Conservation (phyloP, 2,797 vertebrate species). For the Sebastolobus altivelis region DNA sequence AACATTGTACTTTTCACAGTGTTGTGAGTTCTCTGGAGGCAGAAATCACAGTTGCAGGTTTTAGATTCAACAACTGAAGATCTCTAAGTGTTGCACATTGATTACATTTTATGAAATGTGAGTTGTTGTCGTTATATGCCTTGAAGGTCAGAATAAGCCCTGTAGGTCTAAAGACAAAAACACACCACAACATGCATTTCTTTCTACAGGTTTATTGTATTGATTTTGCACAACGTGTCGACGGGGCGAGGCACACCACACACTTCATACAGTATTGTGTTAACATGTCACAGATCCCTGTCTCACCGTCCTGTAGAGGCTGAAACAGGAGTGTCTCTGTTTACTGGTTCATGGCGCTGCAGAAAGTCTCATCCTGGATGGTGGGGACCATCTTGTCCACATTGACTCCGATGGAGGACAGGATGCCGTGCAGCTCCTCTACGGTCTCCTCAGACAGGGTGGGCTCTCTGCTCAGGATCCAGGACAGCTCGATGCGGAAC, state of each 20-base stretch:
- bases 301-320: conserved; percentile 13
- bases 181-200: not conserved
- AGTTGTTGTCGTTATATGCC: not conserved
- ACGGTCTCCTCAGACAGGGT: conserved; percentile 61
- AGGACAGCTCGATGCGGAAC: conserved; percentile 78
- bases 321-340: conserved; percentile 17
- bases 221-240: not conserved
- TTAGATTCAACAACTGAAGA: not conserved
- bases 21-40: too few relatives aligned
- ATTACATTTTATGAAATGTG: not conserved
- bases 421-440: conserved; percentile 50
- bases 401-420: conserved; percentile 40
- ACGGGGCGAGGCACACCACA: not conserved
- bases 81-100: not conserved
- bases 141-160: not conserved
- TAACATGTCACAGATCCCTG: not conserved
- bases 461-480: conserved; percentile 81
- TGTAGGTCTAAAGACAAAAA: not conserved
- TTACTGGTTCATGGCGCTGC: conserved; percentile 56
- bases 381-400: conserved; percentile 48
- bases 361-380: conserved; percentile 57
- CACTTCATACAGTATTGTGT: not conserved
- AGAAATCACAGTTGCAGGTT: not conserved
- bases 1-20: too few relatives aligned
- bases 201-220: conserved; percentile 52